phyloP scores from a whole-genome alignment of 2,113 vertebrate genomes.

The Alectura lathami region DNA sequence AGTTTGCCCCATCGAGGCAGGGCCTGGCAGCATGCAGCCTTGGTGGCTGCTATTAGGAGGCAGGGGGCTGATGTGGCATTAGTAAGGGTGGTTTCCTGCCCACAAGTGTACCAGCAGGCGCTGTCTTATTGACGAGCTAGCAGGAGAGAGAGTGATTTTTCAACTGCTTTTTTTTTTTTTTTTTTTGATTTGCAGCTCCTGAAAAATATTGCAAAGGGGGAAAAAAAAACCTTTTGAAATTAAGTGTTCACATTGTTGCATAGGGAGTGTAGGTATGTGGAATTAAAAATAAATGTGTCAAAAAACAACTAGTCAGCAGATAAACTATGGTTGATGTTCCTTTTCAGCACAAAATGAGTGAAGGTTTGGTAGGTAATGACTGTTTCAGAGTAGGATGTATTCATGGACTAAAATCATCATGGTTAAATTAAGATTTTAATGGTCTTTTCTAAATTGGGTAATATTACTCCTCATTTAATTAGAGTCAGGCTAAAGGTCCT shows the following conservation, averaged over 20 bases:
- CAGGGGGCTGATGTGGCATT: background rate
- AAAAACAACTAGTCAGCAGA: background rate
- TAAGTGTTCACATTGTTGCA: background rate
- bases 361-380: background rate
- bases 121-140: background rate
- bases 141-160: background rate
- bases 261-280: background rate
- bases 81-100: background rate
- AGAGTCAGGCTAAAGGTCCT: background rate
- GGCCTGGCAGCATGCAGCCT: background rate
- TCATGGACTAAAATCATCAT: background rate
- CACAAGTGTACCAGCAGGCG: background rate
- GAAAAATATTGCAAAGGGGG: background rate
- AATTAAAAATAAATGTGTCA: background rate
- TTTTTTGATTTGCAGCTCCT: background rate
- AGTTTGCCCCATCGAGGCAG: background rate
- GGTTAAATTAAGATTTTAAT: constrained; percentile 1
- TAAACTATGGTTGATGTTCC: background rate
- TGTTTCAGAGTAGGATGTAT: background rate
- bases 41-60: background rate
- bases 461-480: background rate
- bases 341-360: background rate
- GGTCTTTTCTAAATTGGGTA: background rate
- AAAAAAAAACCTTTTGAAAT: background rate
- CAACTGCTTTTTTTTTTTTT: too few species aligned